Conservation (phyloP, 2,888 invertebrate species). For the Amphipoea oculea region DNA sequence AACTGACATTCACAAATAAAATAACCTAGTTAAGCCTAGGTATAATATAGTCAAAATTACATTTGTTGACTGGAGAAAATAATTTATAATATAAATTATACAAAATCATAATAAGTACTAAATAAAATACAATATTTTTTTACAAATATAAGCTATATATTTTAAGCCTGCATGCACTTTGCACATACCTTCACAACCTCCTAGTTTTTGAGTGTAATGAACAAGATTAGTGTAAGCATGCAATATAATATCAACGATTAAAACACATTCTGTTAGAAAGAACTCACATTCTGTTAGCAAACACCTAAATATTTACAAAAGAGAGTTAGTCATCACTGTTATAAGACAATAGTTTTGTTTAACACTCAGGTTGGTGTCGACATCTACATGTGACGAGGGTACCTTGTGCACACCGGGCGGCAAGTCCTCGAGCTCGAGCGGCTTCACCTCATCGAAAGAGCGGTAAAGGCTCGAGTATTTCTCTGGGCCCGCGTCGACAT, state of each 20-base stretch:
- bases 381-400: slow-evolving; percentile 75
- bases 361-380: slow-evolving; percentile 65
- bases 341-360: slow-evolving; percentile 59
- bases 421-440: slow-evolving; percentile 81
- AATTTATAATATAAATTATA: slow-evolving; percentile 35
- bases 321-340: slow-evolving; percentile 68
- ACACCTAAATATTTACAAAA: slow-evolving; percentile 57
- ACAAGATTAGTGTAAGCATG: slow-evolving; percentile 73
- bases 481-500: slow-evolving; percentile 73
- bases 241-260: slow-evolving; percentile 58
- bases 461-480: slow-evolving; percentile 87
- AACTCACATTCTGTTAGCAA: slow-evolving; percentile 60
- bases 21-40: slow-evolving; percentile 10
- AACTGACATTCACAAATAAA: slow-evolving; percentile 22
- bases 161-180: slow-evolving; percentile 60
- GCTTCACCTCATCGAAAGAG: slow-evolving; percentile 86
- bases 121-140: slow-evolving; percentile 31
- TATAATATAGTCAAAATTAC: slow-evolving; percentile 25
- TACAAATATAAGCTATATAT: slow-evolving; percentile 47
- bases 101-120: slow-evolving; percentile 8
- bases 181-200: slow-evolving; percentile 65
- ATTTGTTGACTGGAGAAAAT: slow-evolving; percentile 51
- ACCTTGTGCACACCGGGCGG: slow-evolving; percentile 86
- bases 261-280: slow-evolving; percentile 58
- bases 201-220: slow-evolving; percentile 63